phyloP scores from a whole-genome alignment of 2,113 vertebrate species.

The Cyprinodon brontotheroides region DNA sequence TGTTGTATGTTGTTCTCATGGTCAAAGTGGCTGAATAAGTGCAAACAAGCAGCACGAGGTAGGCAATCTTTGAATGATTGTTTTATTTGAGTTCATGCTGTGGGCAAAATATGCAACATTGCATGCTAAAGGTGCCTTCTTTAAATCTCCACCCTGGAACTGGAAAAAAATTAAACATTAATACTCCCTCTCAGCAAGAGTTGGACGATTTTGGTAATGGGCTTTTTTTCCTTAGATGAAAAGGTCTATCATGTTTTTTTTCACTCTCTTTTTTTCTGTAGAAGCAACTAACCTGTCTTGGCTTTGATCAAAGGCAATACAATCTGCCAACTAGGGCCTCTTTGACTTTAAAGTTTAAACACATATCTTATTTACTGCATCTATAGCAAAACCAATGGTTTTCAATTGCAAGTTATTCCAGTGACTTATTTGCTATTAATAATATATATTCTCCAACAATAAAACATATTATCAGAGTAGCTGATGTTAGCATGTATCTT shows the following conservation, averaged over 20 bases:
- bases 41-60: neutral
- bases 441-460: neutral
- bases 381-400: neutral
- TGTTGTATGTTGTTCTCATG: slow-evolving; percentile 6
- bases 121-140: slow-evolving; percentile 1
- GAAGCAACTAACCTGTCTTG: neutral
- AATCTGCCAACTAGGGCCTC: neutral
- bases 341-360: neutral
- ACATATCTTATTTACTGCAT: slow-evolving; percentile 1
- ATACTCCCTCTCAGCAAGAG: neutral
- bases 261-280: neutral
- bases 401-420: slow-evolving; percentile 1
- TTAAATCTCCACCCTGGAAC: slow-evolving; percentile 3
- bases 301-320: slow-evolving; percentile 5
- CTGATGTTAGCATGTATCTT: neutral
- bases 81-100: slow-evolving; percentile 5
- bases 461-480: neutral
- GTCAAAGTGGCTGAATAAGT: slow-evolving; percentile 14
- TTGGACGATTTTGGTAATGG: slow-evolving; percentile 19
- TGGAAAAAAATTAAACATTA: slow-evolving; percentile 25
- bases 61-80: slow-evolving; percentile 8
- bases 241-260: slow-evolving; percentile 2
- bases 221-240: neutral
- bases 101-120: neutral
- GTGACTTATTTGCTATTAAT: neutral